A percentile compares a stretch with the other conserved stretches of the same genome.
Conservation (phyloP, 2,888 invertebrate species). For the Drosophila dives region DNA sequence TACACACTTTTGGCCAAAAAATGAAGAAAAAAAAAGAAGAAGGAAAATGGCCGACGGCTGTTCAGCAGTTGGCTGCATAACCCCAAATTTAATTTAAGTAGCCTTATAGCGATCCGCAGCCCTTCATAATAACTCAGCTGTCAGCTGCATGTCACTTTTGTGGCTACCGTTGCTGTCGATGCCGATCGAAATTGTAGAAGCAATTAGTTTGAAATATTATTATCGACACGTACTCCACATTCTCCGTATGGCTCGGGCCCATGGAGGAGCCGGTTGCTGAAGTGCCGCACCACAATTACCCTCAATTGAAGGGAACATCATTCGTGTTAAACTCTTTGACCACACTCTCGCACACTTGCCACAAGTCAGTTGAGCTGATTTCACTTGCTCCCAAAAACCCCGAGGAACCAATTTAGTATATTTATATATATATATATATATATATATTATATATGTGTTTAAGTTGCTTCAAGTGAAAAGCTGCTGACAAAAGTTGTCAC, state of each 20-base stretch:
- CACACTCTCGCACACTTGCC: constrained; percentile 63
- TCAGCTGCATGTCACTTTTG: constrained; percentile 82
- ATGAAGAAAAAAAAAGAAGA: neutral
- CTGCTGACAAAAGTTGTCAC: constrained; percentile 80
- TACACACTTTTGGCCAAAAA: constrained; percentile 58
- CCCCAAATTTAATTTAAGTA: constrained; percentile 60
- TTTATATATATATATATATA: neutral
- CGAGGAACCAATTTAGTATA: constrained; percentile 9
- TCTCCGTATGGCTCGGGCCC: constrained; percentile 12
- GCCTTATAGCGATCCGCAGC: constrained; percentile 31
- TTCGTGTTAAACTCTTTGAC: constrained; percentile 80
- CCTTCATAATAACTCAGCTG: constrained; percentile 78
- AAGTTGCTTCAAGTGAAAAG: constrained; percentile 66
- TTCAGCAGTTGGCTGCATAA: constrained; percentile 29
- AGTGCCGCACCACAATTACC: constrained; percentile 70
- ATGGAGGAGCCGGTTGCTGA: neutral
- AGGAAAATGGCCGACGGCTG: constrained; percentile 70
- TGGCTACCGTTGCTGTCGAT: constrained; percentile 77
- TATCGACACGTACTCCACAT: constrained; percentile 75
- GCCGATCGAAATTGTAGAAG: constrained; percentile 72
- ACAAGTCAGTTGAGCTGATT: constrained; percentile 55
- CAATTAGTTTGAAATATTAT: constrained; percentile 79
- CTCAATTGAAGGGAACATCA: constrained; percentile 75
- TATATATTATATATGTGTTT: constrained; percentile 3
- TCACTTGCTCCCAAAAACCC: constrained; percentile 42